These are phyloP conservation scores for Mareca strepera DNA, from an alignment of 2,797 vertebrate species.

Conservation along the genomic window DNA sequence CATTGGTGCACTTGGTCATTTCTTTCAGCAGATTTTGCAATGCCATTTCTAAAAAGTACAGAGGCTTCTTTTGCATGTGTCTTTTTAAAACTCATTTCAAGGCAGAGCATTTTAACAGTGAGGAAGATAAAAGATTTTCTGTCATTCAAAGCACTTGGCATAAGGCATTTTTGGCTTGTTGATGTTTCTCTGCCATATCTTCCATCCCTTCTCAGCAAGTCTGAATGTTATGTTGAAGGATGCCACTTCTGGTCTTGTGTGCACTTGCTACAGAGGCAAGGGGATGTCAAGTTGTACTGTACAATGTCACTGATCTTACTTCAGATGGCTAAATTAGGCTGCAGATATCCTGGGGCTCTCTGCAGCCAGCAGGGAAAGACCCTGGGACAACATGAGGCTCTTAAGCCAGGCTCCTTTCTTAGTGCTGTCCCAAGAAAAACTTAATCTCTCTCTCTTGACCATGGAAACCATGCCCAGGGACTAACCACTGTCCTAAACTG, in stretches of 20 bases:
- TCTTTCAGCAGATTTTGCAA: not conserved
- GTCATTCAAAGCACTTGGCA: not conserved
- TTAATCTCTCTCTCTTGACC: not conserved
- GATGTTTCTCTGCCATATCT: not conserved
- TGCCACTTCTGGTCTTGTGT: not conserved
- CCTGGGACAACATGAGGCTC: rapidly evolving
- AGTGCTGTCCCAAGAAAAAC: rapidly evolving
- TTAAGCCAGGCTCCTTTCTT: not conserved
- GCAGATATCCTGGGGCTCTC: not conserved
- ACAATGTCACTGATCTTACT: not conserved
- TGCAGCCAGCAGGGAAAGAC: not conserved
- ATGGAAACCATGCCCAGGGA: not conserved
- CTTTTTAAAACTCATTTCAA: not conserved
- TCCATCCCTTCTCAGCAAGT: not conserved
- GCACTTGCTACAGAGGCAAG: not conserved
- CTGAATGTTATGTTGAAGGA: not conserved
- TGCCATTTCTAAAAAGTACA: not conserved
- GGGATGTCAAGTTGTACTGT: not conserved
- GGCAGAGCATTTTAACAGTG: not conserved
- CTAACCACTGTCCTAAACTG: not conserved
- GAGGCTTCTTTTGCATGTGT: not conserved
- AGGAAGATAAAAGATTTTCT: not conserved
- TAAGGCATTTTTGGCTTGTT: not conserved
- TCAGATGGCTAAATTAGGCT: not conserved
- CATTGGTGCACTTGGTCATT: not conserved